Evolutionary conservation across 2,797 vertebrate genomes (phyloP).

Genomic region (Liasis olivaceus): DNA sequence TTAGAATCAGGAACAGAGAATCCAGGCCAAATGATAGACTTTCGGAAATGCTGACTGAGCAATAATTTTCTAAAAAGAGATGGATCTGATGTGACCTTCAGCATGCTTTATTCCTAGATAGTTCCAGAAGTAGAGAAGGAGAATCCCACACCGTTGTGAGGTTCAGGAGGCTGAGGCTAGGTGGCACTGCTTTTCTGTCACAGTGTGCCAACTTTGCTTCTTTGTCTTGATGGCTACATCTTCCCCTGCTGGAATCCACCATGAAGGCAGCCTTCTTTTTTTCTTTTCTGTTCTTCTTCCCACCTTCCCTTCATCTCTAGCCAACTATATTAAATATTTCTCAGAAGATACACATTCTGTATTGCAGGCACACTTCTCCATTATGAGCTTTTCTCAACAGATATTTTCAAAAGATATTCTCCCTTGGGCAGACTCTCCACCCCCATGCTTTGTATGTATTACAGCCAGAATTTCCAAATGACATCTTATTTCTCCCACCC

Average conservation of each 20-base stretch:
- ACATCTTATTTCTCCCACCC: conserved; percentile 49
- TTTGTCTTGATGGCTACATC: background rate
- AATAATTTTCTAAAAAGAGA: background rate
- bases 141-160: background rate
- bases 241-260: background rate
- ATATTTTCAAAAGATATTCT: conserved; percentile 71
- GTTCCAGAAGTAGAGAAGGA: background rate
- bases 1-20: background rate
- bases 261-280: background rate
- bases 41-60: background rate
- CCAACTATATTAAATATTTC: conserved; percentile 83
- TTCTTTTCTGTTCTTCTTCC: background rate
- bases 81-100: background rate
- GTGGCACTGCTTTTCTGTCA: background rate
- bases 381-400: conserved; percentile 73
- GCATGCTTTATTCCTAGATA: background rate
- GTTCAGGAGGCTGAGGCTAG: background rate
- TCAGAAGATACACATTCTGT: conserved; percentile 73
- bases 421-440: conserved; percentile 54
- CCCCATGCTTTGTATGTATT: conserved; percentile 33
- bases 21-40: background rate
- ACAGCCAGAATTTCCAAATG: conserved; percentile 71
- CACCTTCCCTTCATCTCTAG: conserved; percentile 74
- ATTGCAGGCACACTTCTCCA: conserved; percentile 76
- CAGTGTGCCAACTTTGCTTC: background rate